Percentiles rank a stretch among this genome's conserved stretches.
phyloP scores from a whole-genome alignment of 64 coral and sea anemone genomes.

The Stylophora pistillata region DNA sequence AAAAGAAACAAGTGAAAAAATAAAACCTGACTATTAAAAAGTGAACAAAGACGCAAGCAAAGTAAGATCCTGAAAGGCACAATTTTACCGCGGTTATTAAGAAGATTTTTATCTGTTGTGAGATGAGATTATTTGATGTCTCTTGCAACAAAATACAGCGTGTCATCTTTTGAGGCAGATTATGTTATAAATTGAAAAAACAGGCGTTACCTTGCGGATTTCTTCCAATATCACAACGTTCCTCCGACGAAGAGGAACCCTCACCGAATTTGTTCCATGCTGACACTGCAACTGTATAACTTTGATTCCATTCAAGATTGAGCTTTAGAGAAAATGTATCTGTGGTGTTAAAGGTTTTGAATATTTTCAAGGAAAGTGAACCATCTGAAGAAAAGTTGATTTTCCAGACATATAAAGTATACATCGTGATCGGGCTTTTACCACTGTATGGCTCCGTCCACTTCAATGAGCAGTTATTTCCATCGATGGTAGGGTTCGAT shows the following conservation, averaged over 20 bases:
- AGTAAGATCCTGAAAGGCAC: too few species aligned
- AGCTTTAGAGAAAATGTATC: neutral
- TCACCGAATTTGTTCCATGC: slow-evolving; percentile 19
- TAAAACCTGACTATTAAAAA: too few species aligned
- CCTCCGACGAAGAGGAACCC: neutral
- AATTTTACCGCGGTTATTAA: too few species aligned
- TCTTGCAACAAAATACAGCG: neutral
- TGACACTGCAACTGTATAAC: neutral
- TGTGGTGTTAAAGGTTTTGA: neutral
- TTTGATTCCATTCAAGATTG: slow-evolving; percentile 5
- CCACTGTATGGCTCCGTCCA: slow-evolving; percentile 4
- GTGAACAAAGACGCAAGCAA: too few species aligned
- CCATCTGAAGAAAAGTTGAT: neutral
- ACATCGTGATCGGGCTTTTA: neutral
- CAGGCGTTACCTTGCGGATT: slow-evolving; percentile 10
- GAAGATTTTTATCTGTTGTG: too few species aligned
- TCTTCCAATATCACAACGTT: neutral
- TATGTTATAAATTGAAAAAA: too few species aligned
- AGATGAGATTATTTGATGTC: neutral
- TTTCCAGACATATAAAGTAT: neutral
- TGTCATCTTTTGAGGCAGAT: too few species aligned
- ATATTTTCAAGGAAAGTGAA: neutral
- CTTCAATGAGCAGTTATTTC: slow-evolving; percentile 3
- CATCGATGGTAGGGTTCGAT: neutral
- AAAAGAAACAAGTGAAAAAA: too few species aligned